A percentile compares a stretch with the other conserved stretches of the same genome.
Evolutionary conservation across 2,113 vertebrate species (phyloP).

Genomic region (Maccullochella peelii): DNA sequence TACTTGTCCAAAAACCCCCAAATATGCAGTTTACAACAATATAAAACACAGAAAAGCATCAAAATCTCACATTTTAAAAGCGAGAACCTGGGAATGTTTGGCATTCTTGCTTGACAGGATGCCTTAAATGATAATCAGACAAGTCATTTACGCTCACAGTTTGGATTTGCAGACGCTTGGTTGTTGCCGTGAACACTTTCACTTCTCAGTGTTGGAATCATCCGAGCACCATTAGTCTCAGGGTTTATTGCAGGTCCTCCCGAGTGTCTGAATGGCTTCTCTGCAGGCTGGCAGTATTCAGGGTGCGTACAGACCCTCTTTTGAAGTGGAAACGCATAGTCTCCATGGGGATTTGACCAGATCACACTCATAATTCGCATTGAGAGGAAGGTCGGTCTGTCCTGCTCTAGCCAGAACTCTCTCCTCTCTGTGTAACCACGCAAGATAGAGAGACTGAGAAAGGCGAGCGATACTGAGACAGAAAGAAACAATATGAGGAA

Average conservation of each 20-base stretch:
- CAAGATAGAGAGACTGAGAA: background rate
- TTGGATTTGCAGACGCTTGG: slow-evolving; percentile 6
- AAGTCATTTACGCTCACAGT: slow-evolving; percentile 25
- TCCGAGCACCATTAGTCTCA: slow-evolving; percentile 50
- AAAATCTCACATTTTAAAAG: background rate
- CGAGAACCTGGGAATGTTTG: background rate
- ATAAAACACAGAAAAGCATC: background rate
- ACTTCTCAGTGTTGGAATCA: slow-evolving; percentile 31
- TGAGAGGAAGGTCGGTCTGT: slow-evolving; percentile 73
- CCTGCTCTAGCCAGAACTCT: slow-evolving; percentile 58
- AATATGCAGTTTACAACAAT: background rate
- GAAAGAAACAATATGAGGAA: slow-evolving; percentile 1
- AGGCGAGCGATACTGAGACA: background rate
- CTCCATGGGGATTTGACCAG: slow-evolving; percentile 78
- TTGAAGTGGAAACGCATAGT: slow-evolving; percentile 77
- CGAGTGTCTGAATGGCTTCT: slow-evolving; percentile 62
- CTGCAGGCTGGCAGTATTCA: slow-evolving; percentile 70
- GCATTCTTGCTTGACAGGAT: background rate
- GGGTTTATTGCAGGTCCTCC: slow-evolving; percentile 60
- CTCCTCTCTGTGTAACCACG: background rate
- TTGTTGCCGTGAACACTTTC: slow-evolving; percentile 22
- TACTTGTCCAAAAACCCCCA: background rate
- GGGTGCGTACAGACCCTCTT: slow-evolving; percentile 71
- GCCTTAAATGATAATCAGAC: background rate
- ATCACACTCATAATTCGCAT: slow-evolving; percentile 73